Evolutionary conservation across 2,113 vertebrate species (phyloP).

Genomic region (Camarhynchus parvulus): DNA sequence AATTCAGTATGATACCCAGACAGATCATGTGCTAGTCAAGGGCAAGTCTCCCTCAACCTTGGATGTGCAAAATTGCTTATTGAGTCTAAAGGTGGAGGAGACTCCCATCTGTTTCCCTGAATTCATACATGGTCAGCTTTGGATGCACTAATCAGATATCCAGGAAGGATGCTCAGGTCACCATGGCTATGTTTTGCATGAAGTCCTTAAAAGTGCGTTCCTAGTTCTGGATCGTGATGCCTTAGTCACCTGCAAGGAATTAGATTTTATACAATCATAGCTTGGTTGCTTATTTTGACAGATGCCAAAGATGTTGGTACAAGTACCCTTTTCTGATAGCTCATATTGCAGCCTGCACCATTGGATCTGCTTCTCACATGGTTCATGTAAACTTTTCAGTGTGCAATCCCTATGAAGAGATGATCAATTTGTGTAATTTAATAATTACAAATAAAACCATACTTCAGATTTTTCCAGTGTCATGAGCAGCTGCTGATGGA

Average conservation of each 20-base stretch:
- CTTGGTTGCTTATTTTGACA: background rate
- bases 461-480: background rate
- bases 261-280: background rate
- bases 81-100: background rate
- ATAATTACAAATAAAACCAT: constrained; percentile 7
- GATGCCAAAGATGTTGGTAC: background rate
- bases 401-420: background rate
- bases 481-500: background rate
- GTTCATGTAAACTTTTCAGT: background rate
- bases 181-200: background rate
- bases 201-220: background rate
- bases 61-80: background rate
- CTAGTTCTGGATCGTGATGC: background rate
- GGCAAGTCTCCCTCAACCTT: background rate
- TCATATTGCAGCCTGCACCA: background rate
- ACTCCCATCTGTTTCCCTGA: background rate
- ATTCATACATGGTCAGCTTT: background rate
- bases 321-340: background rate
- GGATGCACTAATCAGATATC: background rate
- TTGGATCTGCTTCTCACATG: background rate
- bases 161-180: background rate
- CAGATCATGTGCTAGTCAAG: background rate
- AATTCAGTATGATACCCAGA: background rate
- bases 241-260: background rate
- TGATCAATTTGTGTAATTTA: constrained; percentile 20